A percentile compares a stretch with the other conserved stretches of the same genome.
Conservation (phyloP, 2,888 invertebrate species). For the Nomada ferruginata region DNA sequence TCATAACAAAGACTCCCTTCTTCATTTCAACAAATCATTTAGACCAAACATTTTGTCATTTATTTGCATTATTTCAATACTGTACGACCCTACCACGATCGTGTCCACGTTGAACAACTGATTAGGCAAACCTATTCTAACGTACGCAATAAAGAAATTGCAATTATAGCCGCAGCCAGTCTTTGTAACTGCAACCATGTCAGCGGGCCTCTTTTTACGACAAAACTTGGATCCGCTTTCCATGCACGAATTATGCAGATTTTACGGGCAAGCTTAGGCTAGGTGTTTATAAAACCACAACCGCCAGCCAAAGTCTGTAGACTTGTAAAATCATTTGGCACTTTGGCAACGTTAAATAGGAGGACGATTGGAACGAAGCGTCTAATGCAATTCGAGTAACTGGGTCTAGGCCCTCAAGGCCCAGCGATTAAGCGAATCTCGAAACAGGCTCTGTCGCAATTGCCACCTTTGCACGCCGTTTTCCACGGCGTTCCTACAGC, state of each 20-base stretch:
- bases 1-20: background rate
- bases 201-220: background rate
- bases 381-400: conserved; percentile 74
- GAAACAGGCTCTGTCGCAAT: conserved; percentile 80
- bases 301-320: background rate
- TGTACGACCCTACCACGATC: background rate
- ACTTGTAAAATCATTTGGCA: conserved; percentile 10
- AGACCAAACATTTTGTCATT: background rate
- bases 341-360: conserved; percentile 30
- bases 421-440: conserved; percentile 81
- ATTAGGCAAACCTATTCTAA: conserved; percentile 48
- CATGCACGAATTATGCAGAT: conserved; percentile 17
- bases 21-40: background rate
- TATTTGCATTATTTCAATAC: conserved; percentile 13
- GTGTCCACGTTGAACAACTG: conserved; percentile 27
- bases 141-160: conserved; percentile 36
- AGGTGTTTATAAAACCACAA: background rate
- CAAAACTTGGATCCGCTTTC: conserved; percentile 23
- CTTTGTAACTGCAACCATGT: conserved; percentile 28
- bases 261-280: conserved; percentile 8
- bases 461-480: conserved; percentile 72
- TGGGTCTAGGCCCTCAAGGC: conserved; percentile 82
- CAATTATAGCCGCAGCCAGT: background rate
- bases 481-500: conserved; percentile 68
- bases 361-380: conserved; percentile 56